A percentile compares a stretch with the other conserved stretches of the same genome.
Conservation (phyloP, 1,140 invertebrate species). For the Arctopsyche grandis region DNA sequence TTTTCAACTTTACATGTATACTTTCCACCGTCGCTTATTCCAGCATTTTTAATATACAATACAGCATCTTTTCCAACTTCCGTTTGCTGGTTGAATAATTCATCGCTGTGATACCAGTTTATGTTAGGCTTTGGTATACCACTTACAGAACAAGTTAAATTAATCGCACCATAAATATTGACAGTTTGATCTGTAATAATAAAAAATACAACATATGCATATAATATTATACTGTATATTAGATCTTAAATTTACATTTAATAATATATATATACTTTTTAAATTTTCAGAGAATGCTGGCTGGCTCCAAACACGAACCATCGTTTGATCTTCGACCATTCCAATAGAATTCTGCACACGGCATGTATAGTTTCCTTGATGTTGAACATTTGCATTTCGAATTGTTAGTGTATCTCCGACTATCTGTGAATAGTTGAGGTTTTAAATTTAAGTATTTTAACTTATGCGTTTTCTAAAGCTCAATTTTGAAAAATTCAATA, state of each 20-base stretch:
- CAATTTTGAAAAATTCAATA: too few species aligned
- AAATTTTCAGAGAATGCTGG: constrained; percentile 17
- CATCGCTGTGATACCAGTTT: constrained; percentile 32
- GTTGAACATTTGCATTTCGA: background rate
- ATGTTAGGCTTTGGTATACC: constrained; percentile 23
- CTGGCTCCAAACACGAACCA: constrained; percentile 10
- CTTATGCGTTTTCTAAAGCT: too few species aligned
- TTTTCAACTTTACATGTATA: constrained; percentile 59
- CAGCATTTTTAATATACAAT: constrained; percentile 55
- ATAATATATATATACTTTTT: constrained; percentile 15
- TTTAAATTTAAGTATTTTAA: too few species aligned
- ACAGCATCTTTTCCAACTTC: constrained; percentile 24
- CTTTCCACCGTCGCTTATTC: constrained; percentile 57
- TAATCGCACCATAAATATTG: constrained; percentile 3
- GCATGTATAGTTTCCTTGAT: constrained; percentile 32
- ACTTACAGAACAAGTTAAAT: constrained; percentile 3
- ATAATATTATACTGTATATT: constrained; percentile 31
- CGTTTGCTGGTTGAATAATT: constrained; percentile 3
- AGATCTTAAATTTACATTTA: background rate
- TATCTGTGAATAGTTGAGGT: constrained; percentile 11
- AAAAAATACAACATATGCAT: background rate
- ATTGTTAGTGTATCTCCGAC: constrained; percentile 5
- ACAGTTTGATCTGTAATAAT: constrained; percentile 32
- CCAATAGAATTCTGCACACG: constrained; percentile 21
- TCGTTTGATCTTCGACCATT: background rate